Evolutionary conservation across 1,140 invertebrate species (phyloP).

Genomic region (Heliothis virescens): DNA sequence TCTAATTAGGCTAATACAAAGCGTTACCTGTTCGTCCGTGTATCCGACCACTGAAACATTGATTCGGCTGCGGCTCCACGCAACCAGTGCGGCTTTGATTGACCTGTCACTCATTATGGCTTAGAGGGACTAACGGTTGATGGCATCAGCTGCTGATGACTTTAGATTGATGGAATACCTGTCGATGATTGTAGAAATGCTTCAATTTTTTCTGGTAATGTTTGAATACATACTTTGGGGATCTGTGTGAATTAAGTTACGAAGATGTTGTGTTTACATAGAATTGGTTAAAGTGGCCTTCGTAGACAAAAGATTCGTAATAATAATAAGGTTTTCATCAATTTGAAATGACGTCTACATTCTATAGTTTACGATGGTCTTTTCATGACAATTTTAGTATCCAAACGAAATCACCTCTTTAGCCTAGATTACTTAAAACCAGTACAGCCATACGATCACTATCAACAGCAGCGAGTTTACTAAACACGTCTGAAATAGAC

Average conservation of each 20-base stretch:
- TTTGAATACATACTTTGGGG: neutral
- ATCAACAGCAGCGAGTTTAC: slow-evolving; percentile 14
- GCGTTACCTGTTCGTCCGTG: neutral
- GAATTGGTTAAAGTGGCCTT: neutral
- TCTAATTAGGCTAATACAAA: neutral
- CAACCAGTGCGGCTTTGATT: slow-evolving; percentile 33
- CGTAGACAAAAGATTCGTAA: neutral
- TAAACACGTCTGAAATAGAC: slow-evolving; percentile 43
- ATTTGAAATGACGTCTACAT: too few species aligned
- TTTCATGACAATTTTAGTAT: too few species aligned
- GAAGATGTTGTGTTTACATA: neutral
- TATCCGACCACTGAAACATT: slow-evolving; percentile 17
- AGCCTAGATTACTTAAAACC: too few species aligned
- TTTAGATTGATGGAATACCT: neutral
- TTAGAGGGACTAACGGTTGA: slow-evolving; percentile 11
- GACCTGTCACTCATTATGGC: slow-evolving; percentile 38
- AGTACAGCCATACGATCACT: neutral
- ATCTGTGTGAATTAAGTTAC: too few species aligned
- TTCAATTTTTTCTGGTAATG: neutral
- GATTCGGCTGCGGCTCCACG: neutral
- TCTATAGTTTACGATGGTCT: too few species aligned
- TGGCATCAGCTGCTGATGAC: neutral
- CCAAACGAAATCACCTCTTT: too few species aligned
- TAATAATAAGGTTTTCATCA: neutral
- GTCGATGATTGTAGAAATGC: neutral